These are phyloP conservation scores for Champsocephalus esox DNA, from an alignment of 2,797 vertebrate genomes.

Conservation along the genomic window DNA sequence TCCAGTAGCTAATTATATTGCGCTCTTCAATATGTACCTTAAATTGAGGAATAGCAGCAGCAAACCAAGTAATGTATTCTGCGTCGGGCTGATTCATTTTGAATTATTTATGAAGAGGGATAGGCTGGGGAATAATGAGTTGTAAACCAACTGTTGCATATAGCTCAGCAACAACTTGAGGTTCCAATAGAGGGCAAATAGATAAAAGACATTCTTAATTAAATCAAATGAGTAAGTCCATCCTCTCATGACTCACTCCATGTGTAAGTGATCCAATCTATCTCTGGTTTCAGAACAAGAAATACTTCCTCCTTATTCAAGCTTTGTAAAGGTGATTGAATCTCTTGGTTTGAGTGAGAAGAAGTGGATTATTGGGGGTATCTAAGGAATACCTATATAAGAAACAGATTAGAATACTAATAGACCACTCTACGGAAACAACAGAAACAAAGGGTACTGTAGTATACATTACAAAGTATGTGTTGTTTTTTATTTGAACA, in stretches of 20 bases:
- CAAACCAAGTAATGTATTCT: neutral
- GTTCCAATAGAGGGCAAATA: neutral
- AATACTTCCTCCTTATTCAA: neutral
- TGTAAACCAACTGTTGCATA: neutral
- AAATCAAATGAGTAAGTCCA: neutral
- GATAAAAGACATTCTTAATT: neutral
- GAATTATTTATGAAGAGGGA: neutral
- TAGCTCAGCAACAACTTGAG: conserved; percentile 2
- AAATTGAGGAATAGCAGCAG: neutral
- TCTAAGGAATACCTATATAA: too few species aligned
- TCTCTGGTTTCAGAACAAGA: neutral
- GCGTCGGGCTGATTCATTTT: neutral
- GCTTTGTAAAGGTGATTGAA: neutral
- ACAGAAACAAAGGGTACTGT: too few species aligned
- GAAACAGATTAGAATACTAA: too few species aligned
- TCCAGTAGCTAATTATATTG: conserved; percentile 25
- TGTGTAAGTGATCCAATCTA: neutral
- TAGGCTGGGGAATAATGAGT: neutral
- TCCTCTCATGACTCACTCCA: neutral
- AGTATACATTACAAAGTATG: too few species aligned
- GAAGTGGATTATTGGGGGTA: too few species aligned
- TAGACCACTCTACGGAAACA: too few species aligned
- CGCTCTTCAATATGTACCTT: conserved; percentile 9
- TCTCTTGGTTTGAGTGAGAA: conserved; percentile 23
- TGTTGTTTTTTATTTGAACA: too few species aligned